Base-by-base conservation (phyloP, 2,888 invertebrate species). In the Cheilosia variabilis region DNA sequence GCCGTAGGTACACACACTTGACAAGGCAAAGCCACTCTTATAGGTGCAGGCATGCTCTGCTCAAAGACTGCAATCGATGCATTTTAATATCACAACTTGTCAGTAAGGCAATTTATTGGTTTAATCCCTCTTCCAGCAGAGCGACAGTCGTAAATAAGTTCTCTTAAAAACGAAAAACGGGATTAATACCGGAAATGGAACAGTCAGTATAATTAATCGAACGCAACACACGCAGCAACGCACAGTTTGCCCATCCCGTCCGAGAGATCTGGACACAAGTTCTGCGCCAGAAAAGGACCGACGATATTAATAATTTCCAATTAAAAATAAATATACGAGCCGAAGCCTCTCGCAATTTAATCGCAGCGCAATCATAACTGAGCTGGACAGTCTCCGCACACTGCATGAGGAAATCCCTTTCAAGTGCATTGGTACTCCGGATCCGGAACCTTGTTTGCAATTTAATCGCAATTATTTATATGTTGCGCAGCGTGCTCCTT, bases 341-440 rank as follows among this genome's bases (percentile, higher is more conserved):
- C 52, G 53, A 55, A 43, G 60, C 45, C 43, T 55, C 34, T 47
- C 55, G 53, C 53, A 69, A 55, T 73, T 73, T 63, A 45, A 58
- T 53, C 60, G 58, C 68, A 60, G 37, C 60, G 43, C 62, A 69
- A 77, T 77, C 68, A 77, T 69, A 77, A 69, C 66, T 45, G 60
- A 34, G 43, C 52, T 72, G 52, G 27, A 62, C 22, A 27, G 27
- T 55, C 22, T 17, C 37, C 13, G 22, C 13, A 31, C 7, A 19
- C 27, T 19, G 34, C 22, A 31, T 31, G 53, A 41, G 52, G 37
- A 41, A 60, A 37, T 62, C 72, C 60, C 19, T 34, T 24, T 55
- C 52, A 27, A 52, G 24, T 22, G 52, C 24, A 24, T 37, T 15
- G 15, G 15, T 34, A 24, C 24, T 19, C 52, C 34, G 10, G 27